These are phyloP conservation scores for Hemichromis elongatus DNA, from an alignment of 2,113 vertebrate species.

Conservation along the genomic window DNA sequence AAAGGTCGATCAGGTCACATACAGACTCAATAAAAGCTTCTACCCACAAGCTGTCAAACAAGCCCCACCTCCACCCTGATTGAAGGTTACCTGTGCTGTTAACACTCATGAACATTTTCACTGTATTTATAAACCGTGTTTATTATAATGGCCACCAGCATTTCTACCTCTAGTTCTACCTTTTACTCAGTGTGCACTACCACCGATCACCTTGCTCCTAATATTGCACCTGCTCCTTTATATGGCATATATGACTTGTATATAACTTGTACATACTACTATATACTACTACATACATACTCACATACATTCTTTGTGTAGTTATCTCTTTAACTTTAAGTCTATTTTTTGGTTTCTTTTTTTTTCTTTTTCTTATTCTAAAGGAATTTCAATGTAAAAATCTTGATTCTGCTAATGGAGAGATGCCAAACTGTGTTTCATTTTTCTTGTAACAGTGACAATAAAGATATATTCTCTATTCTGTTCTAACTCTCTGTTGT, in stretches of 20 bases:
- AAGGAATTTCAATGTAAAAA: background rate
- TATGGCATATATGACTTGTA: too few species aligned
- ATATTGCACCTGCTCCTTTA: too few species aligned
- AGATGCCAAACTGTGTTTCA: background rate
- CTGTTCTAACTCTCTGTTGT: too few species aligned
- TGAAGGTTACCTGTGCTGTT: background rate
- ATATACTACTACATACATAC: too few species aligned
- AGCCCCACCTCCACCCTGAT: background rate
- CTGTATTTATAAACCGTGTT: background rate
- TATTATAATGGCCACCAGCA: background rate
- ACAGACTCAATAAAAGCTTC: background rate
- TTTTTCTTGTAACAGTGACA: background rate
- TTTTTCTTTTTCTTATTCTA: too few species aligned
- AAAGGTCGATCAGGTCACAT: background rate
- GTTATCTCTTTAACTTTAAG: background rate
- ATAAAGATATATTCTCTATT: background rate
- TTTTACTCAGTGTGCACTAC: rapidly evolving
- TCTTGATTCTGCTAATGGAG: rapidly evolving
- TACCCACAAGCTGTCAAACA: background rate
- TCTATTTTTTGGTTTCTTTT: too few species aligned
- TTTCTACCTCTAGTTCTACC: background rate
- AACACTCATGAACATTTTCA: background rate
- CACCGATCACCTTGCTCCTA: rapidly evolving
- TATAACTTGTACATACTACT: background rate
- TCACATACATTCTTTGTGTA: rapidly evolving